These are phyloP conservation scores for Erpobdella octoculata DNA, from an alignment of 2,888 invertebrate genomes.

Conservation along the genomic window DNA sequence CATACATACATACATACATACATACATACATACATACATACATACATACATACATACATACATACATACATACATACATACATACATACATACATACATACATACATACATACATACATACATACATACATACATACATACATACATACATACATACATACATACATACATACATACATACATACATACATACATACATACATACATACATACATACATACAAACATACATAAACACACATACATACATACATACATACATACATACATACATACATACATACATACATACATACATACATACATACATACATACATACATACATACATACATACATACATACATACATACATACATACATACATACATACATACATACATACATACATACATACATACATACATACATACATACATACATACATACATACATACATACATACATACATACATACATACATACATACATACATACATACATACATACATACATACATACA, in stretches of 20 bases:
- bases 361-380: slow-evolving; percentile 7
- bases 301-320: slow-evolving; percentile 16
- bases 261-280: not conserved
- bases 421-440: not conserved
- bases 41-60: too few species aligned
- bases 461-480: too few species aligned
- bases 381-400: not conserved
- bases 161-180: not conserved
- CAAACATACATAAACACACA: too few species aligned
- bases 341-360: slow-evolving; percentile 19
- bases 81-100: too few species aligned
- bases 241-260: slow-evolving; percentile 3
- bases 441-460: too few species aligned
- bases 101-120: not conserved
- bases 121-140: not conserved
- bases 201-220: not conserved
- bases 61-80: too few species aligned
- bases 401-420: not conserved
- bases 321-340: not conserved
- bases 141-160: not conserved
- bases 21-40: too few species aligned
- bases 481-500: slow-evolving; percentile 16
- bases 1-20: too few species aligned
- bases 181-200: not conserved
- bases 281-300: slow-evolving; percentile 1